phyloP scores from a whole-genome alignment of 1,140 invertebrate genomes.

The Heterodera schachtii region DNA sequence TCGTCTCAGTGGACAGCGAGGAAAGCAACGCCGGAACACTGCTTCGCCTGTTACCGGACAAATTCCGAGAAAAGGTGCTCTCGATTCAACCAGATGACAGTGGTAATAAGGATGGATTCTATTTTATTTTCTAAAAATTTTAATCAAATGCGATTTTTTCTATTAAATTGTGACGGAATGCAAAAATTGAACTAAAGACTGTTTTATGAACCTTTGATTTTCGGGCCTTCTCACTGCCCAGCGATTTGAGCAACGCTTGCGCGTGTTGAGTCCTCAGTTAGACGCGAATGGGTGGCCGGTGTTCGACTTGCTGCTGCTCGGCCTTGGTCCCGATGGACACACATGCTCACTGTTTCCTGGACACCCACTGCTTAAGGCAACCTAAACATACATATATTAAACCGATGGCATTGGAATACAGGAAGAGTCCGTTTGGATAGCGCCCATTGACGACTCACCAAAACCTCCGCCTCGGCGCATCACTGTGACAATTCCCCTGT shows the following conservation, averaged over 20 bases:
- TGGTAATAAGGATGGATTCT: constrained; percentile 22
- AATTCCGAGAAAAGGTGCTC: constrained; percentile 41
- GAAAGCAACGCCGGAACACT: constrained; percentile 58
- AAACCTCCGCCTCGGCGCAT: constrained; percentile 88
- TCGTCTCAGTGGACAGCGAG: constrained; percentile 45
- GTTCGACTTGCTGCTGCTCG: constrained; percentile 86
- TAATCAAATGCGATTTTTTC: too few relatives aligned
- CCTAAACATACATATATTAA: background rate
- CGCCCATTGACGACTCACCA: constrained; percentile 85
- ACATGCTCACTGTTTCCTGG: constrained; percentile 94
- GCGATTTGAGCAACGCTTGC: constrained; percentile 46
- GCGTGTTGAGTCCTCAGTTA: constrained; percentile 23
- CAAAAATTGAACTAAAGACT: background rate
- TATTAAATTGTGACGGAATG: too few relatives aligned
- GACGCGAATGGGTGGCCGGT: constrained; percentile 41
- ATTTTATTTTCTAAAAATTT: background rate
- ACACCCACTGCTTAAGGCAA: constrained; percentile 76
- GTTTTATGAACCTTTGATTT: constrained; percentile 18
- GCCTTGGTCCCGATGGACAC: constrained; percentile 97
- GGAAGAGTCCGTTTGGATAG: constrained; percentile 73
- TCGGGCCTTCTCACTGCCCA: constrained; percentile 39
- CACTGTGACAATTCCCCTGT: constrained; percentile 86
- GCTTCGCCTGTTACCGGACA: constrained; percentile 39
- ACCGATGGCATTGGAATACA: constrained; percentile 34
- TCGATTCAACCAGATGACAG: constrained; percentile 46